These are phyloP conservation scores for Chunga burmeisteri DNA, from an alignment of 2,113 vertebrate genomes.

Conservation along the genomic window DNA sequence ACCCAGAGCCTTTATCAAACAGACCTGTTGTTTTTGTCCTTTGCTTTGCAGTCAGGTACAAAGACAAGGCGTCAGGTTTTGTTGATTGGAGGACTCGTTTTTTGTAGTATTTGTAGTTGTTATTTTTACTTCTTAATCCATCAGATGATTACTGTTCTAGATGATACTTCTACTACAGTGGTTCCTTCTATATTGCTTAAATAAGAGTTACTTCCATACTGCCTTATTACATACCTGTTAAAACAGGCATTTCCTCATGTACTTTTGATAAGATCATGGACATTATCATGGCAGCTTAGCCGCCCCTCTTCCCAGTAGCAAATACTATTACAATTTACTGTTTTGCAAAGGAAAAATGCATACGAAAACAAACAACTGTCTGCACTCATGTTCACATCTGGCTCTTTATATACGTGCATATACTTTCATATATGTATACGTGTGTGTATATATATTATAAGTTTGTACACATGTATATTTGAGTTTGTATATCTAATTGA, in stretches of 20 bases:
- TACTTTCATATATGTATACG: neutral
- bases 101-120: neutral
- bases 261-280: neutral
- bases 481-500: neutral
- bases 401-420: neutral
- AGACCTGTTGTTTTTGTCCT: neutral
- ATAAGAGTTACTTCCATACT: neutral
- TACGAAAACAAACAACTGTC: neutral
- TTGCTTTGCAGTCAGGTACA: neutral
- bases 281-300: neutral
- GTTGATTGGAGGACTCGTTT: neutral
- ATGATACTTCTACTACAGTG: neutral
- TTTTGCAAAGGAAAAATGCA: conserved; percentile 13
- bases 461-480: neutral
- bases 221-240: neutral
- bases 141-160: neutral
- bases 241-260: neutral
- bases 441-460: neutral
- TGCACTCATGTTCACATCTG: neutral
- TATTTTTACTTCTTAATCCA: neutral
- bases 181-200: neutral
- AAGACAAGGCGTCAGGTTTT: neutral
- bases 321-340: neutral
- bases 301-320: neutral
- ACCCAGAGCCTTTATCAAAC: neutral